Percentiles rank a stretch among this genome's conserved stretches.
phyloP scores from a whole-genome alignment of 2,797 vertebrate species.

The Acanthiza pusilla region DNA sequence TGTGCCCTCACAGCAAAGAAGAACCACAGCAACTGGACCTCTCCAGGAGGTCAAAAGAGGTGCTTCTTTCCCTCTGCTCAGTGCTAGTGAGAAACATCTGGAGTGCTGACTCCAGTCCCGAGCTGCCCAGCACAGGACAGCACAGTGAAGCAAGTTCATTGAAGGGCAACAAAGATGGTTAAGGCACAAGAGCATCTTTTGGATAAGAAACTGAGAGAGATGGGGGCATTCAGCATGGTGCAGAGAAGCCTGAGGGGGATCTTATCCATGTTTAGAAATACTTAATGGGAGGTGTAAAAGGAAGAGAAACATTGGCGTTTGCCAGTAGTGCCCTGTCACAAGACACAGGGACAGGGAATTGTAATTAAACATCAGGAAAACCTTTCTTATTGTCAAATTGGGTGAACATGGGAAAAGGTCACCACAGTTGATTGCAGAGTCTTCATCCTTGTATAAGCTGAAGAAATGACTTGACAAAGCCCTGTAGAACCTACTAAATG shows the following conservation, averaged over 20 bases:
- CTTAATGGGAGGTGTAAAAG: rapidly evolving
- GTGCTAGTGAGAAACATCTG: not conserved
- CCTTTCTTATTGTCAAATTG: not conserved
- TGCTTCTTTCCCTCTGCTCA: not conserved
- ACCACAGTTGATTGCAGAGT: not conserved
- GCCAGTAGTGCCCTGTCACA: not conserved
- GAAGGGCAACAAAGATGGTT: not conserved
- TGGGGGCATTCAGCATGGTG: not conserved
- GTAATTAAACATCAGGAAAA: not conserved
- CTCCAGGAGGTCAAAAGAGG: not conserved
- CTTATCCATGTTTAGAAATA: not conserved
- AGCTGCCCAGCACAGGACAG: not conserved
- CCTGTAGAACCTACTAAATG: not conserved
- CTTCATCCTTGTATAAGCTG: not conserved
- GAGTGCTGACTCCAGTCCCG: not conserved
- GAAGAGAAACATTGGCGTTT: not conserved
- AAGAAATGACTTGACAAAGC: not conserved
- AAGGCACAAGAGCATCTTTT: not conserved
- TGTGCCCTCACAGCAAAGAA: not conserved
- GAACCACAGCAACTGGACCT: not conserved
- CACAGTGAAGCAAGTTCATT: not conserved
- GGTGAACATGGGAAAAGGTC: not conserved
- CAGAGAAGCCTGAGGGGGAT: not conserved
- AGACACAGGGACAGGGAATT: not conserved
- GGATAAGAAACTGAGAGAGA: not conserved